Base-by-base conservation (phyloP, 2,797 vertebrate species). In the Nyctalus aviator region DNA sequence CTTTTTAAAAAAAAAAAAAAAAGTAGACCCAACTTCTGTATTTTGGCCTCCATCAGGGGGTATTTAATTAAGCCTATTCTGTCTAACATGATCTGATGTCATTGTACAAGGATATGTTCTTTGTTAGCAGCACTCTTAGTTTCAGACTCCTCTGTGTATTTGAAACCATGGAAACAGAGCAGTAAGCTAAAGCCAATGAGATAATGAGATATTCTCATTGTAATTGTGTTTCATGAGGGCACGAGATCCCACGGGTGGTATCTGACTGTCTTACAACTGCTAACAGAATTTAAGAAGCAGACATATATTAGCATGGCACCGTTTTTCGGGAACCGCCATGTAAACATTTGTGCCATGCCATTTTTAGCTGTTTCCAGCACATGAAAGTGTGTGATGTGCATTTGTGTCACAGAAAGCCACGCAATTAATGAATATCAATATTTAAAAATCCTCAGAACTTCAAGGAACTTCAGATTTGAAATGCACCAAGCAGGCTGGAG, bases 131-230 rank as follows among this genome's bases (percentile, higher is more conserved):
- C 96, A 73, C 98, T 98, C 98, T 98, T 98, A 97, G 98, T 98
- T 98, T 97, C 98, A 94, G 98, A 97, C 98, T 98, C 98, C 98
- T 98, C 98, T 98, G 98, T 99, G 98, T 99, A 99, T 99, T 99
- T 97, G 98, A 98, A 98, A 98, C 98, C 98, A 98, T 98, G 98
- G 98, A 97, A 98, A 99, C 98, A 98, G 98, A 98, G 98, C 98
- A 98, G 98, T 98, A 98, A 98, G 98, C 98, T 98, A 98, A 98
- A 98, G 98, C 98, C 98, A 98, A 98, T 98, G 98, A 98, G 98
- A 98, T 98, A 98, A 98, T 98, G 98, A 98, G 98, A 98, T 98
- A 98, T 98, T 98, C 98, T 98, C 98, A 98, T 98, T 98, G 98
- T 98, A 98, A 98, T 98, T 98, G 98, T 98, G 98, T 98, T 98